These are phyloP conservation scores for Thaumetopoea pityocampa DNA, from an alignment of 1,140 invertebrate species.

Conservation along the genomic window DNA sequence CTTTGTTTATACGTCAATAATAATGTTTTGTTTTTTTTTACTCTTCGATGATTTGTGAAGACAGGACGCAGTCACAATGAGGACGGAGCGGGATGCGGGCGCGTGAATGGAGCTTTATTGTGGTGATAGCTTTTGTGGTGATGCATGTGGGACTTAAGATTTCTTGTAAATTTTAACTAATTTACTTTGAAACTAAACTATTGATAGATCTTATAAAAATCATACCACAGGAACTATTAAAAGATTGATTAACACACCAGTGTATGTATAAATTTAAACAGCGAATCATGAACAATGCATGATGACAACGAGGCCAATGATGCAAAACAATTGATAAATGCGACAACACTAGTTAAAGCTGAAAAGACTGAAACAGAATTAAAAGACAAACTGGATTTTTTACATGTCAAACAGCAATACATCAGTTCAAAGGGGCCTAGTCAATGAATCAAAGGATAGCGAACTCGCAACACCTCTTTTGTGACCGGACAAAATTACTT, in stretches of 20 bases:
- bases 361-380: constrained; percentile 41
- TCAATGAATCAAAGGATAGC: constrained; percentile 70
- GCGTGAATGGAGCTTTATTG: constrained; percentile 45
- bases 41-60: constrained; percentile 52
- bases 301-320: constrained; percentile 21
- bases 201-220: constrained; percentile 10
- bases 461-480: constrained; percentile 68
- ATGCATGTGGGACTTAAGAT: constrained; percentile 28
- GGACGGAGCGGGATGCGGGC: constrained; percentile 49
- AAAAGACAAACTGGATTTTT: constrained; percentile 46
- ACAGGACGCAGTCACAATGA: constrained; percentile 51
- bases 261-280: constrained; percentile 14
- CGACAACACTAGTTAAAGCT: constrained; percentile 29
- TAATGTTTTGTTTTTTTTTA: constrained; percentile 32
- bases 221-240: neutral
- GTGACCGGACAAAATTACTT: constrained; percentile 64
- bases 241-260: constrained; percentile 8
- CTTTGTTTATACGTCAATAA: constrained; percentile 48
- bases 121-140: constrained; percentile 36
- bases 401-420: constrained; percentile 46
- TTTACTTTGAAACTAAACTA: too few relatives aligned
- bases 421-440: constrained; percentile 61
- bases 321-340: constrained; percentile 17
- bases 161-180: constrained; percentile 3
- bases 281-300: constrained; percentile 17